Base-by-base conservation (phyloP, 2,113 vertebrate species). In the Pelmatolapia mariae region DNA sequence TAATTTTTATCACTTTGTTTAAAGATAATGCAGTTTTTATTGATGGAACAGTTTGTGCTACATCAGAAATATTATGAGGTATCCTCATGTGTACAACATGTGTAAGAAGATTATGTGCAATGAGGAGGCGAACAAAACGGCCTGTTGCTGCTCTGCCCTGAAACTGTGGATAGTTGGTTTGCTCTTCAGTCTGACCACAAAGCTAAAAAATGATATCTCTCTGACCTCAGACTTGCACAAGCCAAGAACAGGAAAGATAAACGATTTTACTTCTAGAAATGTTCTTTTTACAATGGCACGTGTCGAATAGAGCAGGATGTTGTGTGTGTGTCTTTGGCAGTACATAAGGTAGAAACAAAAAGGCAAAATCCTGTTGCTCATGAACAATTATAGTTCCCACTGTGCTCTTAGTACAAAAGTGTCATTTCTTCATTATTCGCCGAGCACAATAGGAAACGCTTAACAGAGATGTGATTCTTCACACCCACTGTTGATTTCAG, bases 401-500 rank as follows among this genome's bases (percentile, higher is more conserved):
- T 63, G 80, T 13, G 81, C 86, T 56, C 50, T 4, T 79, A 1
- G 57, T 47, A 5, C 1, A 38, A 86, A 85, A 59, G 31, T 24
- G 56, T 86, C 8, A 24, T 86, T 89, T 89, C 80, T 66, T 82
- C 71, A 1, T 33, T 52, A n/a, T 5, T 84, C 61, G 29, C 81
- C 8, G 33, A 1, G 54, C 73, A 26, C 80, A 61, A 57, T 15
- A 40, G 54, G 61, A 82, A 79, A 52, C 79, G 16, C 18, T 88
- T 81, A 33, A 47, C 84, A 61, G 56, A 53, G 89, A 92, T 84
- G 93, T 95, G 93, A 93, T 47, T 85, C 50, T 92, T 61, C 68
- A 76, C 89, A 33, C 92, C 89, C 83, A 52, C 89, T 94, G 87
- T 89, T 43, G 53, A 63, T 94, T 94, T 85, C 97, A 99, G 99